Conservation (phyloP, 2,113 vertebrate genomes). For the Abramis brama region DNA sequence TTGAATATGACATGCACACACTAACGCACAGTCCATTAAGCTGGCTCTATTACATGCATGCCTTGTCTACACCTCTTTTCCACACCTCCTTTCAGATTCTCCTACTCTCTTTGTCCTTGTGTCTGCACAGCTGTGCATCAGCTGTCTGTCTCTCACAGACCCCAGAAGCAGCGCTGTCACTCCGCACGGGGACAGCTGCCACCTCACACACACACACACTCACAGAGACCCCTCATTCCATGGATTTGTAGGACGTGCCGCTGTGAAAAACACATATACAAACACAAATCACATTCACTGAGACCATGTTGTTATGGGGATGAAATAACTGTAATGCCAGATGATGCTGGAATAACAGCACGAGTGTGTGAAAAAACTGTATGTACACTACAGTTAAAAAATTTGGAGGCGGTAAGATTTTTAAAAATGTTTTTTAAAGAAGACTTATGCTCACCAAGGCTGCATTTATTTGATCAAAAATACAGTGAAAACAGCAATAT, state of each 20-base stretch:
- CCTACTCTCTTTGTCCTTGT: conserved; percentile 48
- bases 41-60: conserved; percentile 39
- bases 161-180: conserved; percentile 59
- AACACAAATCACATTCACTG: not conserved
- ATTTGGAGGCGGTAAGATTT: not conserved
- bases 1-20: conserved; percentile 55
- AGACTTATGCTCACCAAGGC: not conserved
- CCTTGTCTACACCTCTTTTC: conserved; percentile 57
- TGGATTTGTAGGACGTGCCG: not conserved
- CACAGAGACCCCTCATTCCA: conserved; percentile 1
- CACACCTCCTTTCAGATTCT: conserved; percentile 52
- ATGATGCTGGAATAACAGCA: not conserved
- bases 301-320: not conserved
- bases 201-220: conserved; percentile 11
- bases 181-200: conserved; percentile 46
- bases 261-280: conserved; percentile 1
- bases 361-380: not conserved
- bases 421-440: not conserved
- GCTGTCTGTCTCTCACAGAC: conserved; percentile 71
- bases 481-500: not conserved
- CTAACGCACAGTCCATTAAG: conserved; percentile 51
- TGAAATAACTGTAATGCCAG: conserved; percentile 8
- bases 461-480: not conserved
- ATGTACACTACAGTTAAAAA: not conserved
- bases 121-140: conserved; percentile 81